A percentile compares a stretch with the other conserved stretches of the same genome.
These are phyloP conservation scores for Odocoileus virginianus DNA, from an alignment of 2,113 vertebrate genomes.

Conservation along the genomic window DNA sequence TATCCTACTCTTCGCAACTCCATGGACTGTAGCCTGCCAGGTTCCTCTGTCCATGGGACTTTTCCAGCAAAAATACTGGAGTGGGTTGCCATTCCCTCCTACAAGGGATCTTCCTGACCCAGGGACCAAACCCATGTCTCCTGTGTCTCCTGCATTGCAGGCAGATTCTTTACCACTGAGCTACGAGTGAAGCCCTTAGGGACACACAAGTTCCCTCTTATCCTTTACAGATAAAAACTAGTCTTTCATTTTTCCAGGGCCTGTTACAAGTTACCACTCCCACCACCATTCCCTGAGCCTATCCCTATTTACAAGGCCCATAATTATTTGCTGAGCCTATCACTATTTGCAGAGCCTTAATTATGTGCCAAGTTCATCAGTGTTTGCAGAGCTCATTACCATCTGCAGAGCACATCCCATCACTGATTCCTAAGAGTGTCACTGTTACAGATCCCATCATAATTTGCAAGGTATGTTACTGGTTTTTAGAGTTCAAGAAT, in stretches of 20 bases:
- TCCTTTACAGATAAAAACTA: not conserved
- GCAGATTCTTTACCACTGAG: not conserved
- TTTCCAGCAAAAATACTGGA: not conserved
- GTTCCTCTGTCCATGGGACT: not conserved
- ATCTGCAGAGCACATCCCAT: not conserved
- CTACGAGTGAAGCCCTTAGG: not conserved
- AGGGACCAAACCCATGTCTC: not conserved
- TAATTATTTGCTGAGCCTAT: not conserved
- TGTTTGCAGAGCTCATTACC: not conserved
- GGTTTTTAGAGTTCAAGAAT: slow-evolving; percentile 7
- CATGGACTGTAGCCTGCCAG: not conserved
- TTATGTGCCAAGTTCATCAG: not conserved
- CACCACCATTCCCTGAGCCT: not conserved
- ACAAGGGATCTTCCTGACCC: not conserved
- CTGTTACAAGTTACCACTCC: not conserved
- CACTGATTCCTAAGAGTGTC: not conserved
- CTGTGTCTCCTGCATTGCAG: not conserved
- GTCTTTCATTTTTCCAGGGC: not conserved
- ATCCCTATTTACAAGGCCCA: not conserved
- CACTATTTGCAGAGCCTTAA: slow-evolving; percentile 42
- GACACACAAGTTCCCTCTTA: not conserved
- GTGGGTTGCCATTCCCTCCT: not conserved
- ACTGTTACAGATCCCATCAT: not conserved
- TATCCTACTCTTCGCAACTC: not conserved
- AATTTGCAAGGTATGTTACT: slow-evolving; percentile 9